Percentiles rank a stretch among this genome's conserved stretches.
These are phyloP conservation scores for Anoura caudifer DNA, from an alignment of 2,113 vertebrate species.

Conservation along the genomic window DNA sequence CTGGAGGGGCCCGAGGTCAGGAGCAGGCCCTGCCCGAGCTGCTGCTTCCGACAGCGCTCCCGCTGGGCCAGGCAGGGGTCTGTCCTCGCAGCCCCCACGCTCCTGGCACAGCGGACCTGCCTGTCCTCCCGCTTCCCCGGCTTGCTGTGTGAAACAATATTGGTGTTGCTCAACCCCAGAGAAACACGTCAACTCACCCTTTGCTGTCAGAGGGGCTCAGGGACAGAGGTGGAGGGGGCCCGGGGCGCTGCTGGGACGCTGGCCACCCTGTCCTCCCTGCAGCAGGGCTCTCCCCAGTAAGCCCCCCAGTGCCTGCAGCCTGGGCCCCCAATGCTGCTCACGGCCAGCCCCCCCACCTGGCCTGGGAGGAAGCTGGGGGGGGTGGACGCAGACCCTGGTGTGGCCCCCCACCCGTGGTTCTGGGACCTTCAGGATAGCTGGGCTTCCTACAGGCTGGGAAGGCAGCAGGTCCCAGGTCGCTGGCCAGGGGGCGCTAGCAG, in stretches of 20 bases:
- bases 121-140: fast-evolving
- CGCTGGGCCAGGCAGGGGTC: neutral
- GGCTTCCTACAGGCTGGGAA: neutral
- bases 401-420: fast-evolving
- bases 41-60: neutral
- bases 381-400: fast-evolving
- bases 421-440: neutral
- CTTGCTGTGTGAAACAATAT: neutral
- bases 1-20: neutral
- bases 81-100: neutral
- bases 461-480: neutral
- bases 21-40: neutral
- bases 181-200: neutral
- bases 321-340: neutral
- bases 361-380: neutral
- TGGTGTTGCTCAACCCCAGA: neutral
- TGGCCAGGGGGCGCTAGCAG: too few species aligned
- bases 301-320: neutral
- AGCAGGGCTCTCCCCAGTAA: fast-evolving
- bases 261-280: neutral
- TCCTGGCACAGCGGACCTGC: fast-evolving
- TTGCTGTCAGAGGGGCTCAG: neutral
- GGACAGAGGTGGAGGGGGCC: neutral
- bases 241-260: neutral
- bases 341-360: fast-evolving